Conservation (phyloP, 1,140 invertebrate species). For the Meloidogyne hapla region DNA sequence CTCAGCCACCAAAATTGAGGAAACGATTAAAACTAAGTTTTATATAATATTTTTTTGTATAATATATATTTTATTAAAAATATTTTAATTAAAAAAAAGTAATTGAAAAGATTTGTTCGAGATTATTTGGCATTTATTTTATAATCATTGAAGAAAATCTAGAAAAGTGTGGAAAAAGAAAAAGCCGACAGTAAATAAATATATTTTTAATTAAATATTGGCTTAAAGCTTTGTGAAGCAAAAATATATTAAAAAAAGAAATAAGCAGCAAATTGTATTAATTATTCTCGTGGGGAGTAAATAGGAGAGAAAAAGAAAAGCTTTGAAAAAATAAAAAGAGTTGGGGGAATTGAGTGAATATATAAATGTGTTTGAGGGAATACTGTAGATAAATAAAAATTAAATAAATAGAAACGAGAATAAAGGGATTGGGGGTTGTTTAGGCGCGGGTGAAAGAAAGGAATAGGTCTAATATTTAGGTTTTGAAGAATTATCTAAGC, state of each 20-base stretch:
- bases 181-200: background rate
- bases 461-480: no score
- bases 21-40: no score
- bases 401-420: background rate
- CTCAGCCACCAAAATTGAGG: no score
- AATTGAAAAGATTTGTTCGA: background rate
- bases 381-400: background rate
- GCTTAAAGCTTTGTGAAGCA: no score
- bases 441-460: no score
- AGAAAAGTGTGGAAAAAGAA: background rate
- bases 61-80: no score
- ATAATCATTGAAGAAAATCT: background rate
- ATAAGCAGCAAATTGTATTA: background rate
- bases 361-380: background rate
- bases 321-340: background rate
- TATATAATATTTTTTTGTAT: no score
- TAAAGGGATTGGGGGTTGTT: background rate
- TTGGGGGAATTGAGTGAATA: background rate
- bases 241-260: background rate
- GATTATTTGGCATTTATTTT: background rate
- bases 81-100: background rate
- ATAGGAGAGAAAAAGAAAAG: background rate
- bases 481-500: no score
- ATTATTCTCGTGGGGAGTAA: conserved; percentile 2
- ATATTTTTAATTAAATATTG: background rate